Conservation (phyloP, 2,113 vertebrate genomes). For the Microtus montanus region DNA sequence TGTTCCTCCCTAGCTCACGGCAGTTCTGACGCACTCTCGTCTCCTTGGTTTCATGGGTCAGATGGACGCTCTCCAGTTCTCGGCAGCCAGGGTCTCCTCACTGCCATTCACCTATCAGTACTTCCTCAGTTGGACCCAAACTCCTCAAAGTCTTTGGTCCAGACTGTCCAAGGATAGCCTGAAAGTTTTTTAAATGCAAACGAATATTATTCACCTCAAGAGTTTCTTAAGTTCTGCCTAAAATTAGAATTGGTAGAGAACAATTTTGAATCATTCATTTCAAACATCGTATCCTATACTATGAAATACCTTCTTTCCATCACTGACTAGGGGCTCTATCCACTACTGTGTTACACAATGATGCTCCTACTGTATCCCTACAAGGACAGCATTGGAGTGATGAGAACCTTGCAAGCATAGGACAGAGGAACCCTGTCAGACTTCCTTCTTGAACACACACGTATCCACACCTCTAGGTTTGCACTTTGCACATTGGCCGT, state of each 20-base stretch:
- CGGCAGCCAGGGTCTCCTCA: neutral
- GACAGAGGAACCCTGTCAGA: neutral
- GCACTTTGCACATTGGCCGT: neutral
- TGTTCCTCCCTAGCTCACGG: constrained; percentile 33
- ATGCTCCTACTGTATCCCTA: neutral
- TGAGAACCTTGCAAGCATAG: neutral
- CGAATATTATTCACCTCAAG: constrained; percentile 39
- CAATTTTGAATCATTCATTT: neutral
- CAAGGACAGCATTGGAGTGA: neutral
- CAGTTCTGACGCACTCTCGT: neutral
- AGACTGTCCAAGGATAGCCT: constrained; percentile 43
- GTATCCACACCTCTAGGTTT: neutral
- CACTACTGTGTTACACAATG: neutral
- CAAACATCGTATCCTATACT: neutral
- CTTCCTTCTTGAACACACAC: neutral
- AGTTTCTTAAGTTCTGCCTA: neutral
- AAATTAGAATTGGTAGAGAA: constrained; percentile 21
- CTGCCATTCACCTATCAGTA: neutral
- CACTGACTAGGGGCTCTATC: neutral
- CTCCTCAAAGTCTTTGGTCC: constrained; percentile 44
- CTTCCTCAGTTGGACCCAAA: neutral
- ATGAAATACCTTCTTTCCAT: neutral
- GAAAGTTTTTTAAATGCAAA: neutral
- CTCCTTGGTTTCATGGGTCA: neutral
- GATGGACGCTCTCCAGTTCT: neutral